Evolutionary conservation across 2,113 vertebrate genomes (phyloP).

Genomic region (Proterorhinus semilunaris): DNA sequence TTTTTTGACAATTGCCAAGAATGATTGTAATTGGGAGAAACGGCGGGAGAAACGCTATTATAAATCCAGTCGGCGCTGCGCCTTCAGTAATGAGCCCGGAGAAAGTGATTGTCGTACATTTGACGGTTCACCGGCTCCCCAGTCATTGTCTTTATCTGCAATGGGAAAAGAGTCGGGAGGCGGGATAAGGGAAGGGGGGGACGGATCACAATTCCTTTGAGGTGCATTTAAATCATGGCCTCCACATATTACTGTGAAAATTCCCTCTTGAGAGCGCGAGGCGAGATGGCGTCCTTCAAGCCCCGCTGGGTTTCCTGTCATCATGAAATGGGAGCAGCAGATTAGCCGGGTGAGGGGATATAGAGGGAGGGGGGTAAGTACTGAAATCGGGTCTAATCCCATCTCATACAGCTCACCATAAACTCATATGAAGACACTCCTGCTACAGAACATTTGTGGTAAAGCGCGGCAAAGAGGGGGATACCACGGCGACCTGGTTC

Average conservation of each 20-base stretch:
- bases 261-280: constrained; percentile 62
- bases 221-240: constrained; percentile 72
- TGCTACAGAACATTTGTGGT: constrained; percentile 26
- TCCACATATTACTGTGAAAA: constrained; percentile 65
- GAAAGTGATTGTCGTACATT: constrained; percentile 68
- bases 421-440: constrained; percentile 55
- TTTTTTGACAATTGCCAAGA: constrained; percentile 28
- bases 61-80: constrained; percentile 35
- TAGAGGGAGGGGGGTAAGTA: constrained; percentile 57
- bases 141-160: constrained; percentile 67
- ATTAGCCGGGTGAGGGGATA: constrained; percentile 57
- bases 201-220: constrained; percentile 57
- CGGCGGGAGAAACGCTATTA: constrained; percentile 32
- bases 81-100: constrained; percentile 58
- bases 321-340: constrained; percentile 67
- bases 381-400: constrained; percentile 72
- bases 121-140: constrained; percentile 60
- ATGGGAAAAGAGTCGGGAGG: constrained; percentile 39
- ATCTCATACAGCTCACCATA: constrained; percentile 63
- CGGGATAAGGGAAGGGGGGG: constrained; percentile 15
- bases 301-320: constrained; percentile 70
- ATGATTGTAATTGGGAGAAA: constrained; percentile 44
- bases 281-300: constrained; percentile 76
- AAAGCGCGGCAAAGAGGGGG: constrained; percentile 29
- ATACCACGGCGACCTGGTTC: constrained; percentile 23